Evolutionary conservation across 2,888 invertebrate species (phyloP).

Genomic region (Epicampocera succincta): DNA sequence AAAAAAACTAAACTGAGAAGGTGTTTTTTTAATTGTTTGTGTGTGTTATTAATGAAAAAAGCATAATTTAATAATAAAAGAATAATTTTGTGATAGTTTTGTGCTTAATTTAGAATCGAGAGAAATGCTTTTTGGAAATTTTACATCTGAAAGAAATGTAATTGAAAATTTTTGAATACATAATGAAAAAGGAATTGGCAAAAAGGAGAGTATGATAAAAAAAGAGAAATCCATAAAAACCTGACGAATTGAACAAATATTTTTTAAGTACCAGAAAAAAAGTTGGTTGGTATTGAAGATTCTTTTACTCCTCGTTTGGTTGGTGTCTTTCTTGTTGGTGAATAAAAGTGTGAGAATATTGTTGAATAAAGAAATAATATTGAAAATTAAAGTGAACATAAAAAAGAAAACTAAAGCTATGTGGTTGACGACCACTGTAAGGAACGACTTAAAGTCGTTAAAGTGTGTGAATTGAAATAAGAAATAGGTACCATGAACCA

Average conservation of each 20-base stretch:
- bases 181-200: constrained; percentile 48
- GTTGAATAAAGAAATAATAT: constrained; percentile 58
- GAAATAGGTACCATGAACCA: constrained; percentile 24
- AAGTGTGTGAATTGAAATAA: constrained; percentile 66
- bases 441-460: constrained; percentile 70
- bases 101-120: constrained; percentile 20
- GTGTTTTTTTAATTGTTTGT: constrained; percentile 46
- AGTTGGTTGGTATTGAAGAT: constrained; percentile 61
- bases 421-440: constrained; percentile 68
- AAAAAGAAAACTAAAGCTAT: constrained; percentile 69
- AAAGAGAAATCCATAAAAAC: constrained; percentile 63
- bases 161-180: constrained; percentile 2
- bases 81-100: constrained; percentile 36
- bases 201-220: constrained; percentile 47
- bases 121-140: constrained; percentile 18
- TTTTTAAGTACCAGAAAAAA: constrained; percentile 43
- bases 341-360: constrained; percentile 65
- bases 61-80: constrained; percentile 26
- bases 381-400: constrained; percentile 67
- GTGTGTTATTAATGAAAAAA: constrained; percentile 37
- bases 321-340: constrained; percentile 54
- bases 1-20: constrained; percentile 45
- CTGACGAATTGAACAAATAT: constrained; percentile 66
- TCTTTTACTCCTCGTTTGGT: constrained; percentile 63
- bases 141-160: constrained; percentile 29